Evolutionary conservation across 1,140 invertebrate genomes (phyloP), one percentile per base, ranked within the genome.

Genomic region (Aphelenchoides besseyi): DNA sequence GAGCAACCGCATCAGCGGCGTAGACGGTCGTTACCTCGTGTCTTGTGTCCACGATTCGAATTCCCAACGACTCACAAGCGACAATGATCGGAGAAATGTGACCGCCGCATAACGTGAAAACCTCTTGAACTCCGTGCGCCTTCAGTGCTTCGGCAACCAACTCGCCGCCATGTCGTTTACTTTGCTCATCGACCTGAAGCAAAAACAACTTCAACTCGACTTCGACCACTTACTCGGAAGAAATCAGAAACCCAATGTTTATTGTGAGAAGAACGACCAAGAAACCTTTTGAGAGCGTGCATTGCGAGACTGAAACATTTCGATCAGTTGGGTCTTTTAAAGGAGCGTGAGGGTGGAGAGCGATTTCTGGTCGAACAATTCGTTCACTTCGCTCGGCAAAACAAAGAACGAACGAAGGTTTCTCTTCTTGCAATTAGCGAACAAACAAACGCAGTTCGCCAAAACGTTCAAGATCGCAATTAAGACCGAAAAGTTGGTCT

Each of bases 31-130:
- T 88, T 2, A 86, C 89, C 85, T 90, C 89, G 87, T 90, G 89
- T 62, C 90, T 81, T 1, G 88, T 89, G 81, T 90, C 89, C 62
- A 90, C 85, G 30, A 90, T 86, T 70, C 85, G 81, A 30, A 90
- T 89, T 3, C 88, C 89, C 26, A 85, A 70, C 70, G 87, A 88
- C 76, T 90, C 89, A 70, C 87, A 87, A 32, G 87, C 88, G 12
- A 89, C 88, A 23, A 90, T 74, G 73, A 90, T 89, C 0, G 89
- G 89, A 2, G 89, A 90, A 71, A 90, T 89, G 77, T 90, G 89
- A 3, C 89, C 89, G 36, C 90, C 90, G 75, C 86, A 86, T 28
- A 90, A 81, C 0, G 89, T 89, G 75, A 90, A 90, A 9, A 90
- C 80, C 77, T 88, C 85, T 70, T 89, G 85, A 3, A 90, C 86